A percentile compares a stretch with the other conserved stretches of the same genome.
Evolutionary conservation across 1,140 invertebrate genomes (phyloP).

Genomic region (Ruditapes philippinarum): DNA sequence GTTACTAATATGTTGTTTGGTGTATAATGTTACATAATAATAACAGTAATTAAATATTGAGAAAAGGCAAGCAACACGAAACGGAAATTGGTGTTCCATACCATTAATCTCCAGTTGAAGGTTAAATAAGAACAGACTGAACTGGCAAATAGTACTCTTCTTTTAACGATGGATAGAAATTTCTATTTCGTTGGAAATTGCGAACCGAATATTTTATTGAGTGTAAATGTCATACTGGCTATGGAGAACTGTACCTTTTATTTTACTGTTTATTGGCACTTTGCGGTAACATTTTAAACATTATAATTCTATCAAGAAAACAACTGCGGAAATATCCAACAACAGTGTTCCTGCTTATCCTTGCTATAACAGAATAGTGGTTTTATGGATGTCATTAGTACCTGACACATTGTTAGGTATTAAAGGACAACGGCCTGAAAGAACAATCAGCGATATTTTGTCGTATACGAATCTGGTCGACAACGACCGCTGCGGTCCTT

Average conservation of each 20-base stretch:
- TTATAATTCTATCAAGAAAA: constrained; percentile 16
- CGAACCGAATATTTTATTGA: background rate
- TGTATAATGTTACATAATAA: too few species aligned
- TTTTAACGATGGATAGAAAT: background rate
- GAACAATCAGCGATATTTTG: background rate
- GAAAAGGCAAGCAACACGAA: too few species aligned
- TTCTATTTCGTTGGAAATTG: background rate
- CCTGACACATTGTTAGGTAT: background rate
- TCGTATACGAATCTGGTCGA: background rate
- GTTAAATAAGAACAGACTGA: too few species aligned
- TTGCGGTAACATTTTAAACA: constrained; percentile 21
- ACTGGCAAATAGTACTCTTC: too few species aligned
- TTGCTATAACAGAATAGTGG: background rate
- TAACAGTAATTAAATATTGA: too few species aligned
- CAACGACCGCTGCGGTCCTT: too few species aligned
- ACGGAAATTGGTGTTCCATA: too few species aligned
- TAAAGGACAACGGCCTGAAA: background rate
- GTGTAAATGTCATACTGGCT: constrained; percentile 12
- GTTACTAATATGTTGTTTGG: too few species aligned
- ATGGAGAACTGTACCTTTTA: background rate
- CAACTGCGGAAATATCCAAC: constrained; percentile 3
- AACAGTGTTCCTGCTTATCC: background rate
- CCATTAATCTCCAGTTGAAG: too few species aligned
- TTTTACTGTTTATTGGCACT: background rate
- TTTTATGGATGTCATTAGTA: background rate